A percentile compares a stretch with the other conserved stretches of the same genome.
phyloP scores from a whole-genome alignment of 2,888 invertebrate species.

The Elegia similella region DNA sequence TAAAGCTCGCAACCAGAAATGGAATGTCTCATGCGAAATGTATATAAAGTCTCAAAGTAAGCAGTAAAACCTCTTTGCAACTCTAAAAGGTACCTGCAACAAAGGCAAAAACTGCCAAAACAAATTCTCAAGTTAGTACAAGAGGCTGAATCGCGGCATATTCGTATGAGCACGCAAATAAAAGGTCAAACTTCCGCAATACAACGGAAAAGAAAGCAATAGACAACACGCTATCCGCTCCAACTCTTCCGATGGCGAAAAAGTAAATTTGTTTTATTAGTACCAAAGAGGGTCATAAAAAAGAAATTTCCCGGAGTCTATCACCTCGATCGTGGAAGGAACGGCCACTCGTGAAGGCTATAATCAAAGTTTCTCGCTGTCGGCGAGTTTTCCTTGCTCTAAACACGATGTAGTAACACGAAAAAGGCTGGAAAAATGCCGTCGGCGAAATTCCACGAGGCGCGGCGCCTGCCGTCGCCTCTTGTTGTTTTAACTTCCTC shows the following conservation, averaged over 20 bases:
- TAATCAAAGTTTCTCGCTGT: slow-evolving; percentile 79
- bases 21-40: slow-evolving; percentile 52
- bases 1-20: slow-evolving; percentile 54
- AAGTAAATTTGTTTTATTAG: slow-evolving; percentile 79
- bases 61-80: slow-evolving; percentile 52
- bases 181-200: slow-evolving; percentile 65
- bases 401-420: slow-evolving; percentile 79
- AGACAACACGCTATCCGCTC: slow-evolving; percentile 62
- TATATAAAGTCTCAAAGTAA: slow-evolving; percentile 53
- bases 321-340: slow-evolving; percentile 71
- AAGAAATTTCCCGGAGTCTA: slow-evolving; percentile 72
- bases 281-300: slow-evolving; percentile 76
- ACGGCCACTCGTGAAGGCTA: slow-evolving; percentile 76
- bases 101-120: slow-evolving; percentile 43
- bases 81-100: slow-evolving; percentile 46
- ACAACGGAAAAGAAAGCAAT: slow-evolving; percentile 52
- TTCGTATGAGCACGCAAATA: slow-evolving; percentile 46
- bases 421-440: slow-evolving; percentile 77
- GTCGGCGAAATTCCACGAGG: slow-evolving; percentile 63
- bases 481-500: slow-evolving; percentile 69
- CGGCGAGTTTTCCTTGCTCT: slow-evolving; percentile 76
- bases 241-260: slow-evolving; percentile 59
- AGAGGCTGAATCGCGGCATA: slow-evolving; percentile 40
- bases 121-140: slow-evolving; percentile 46
- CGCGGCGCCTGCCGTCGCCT: slow-evolving; percentile 40